A percentile compares a stretch with the other conserved stretches of the same genome.
phyloP scores from a whole-genome alignment of 2,888 invertebrate species.

The Lasioglossum pauxillum region DNA sequence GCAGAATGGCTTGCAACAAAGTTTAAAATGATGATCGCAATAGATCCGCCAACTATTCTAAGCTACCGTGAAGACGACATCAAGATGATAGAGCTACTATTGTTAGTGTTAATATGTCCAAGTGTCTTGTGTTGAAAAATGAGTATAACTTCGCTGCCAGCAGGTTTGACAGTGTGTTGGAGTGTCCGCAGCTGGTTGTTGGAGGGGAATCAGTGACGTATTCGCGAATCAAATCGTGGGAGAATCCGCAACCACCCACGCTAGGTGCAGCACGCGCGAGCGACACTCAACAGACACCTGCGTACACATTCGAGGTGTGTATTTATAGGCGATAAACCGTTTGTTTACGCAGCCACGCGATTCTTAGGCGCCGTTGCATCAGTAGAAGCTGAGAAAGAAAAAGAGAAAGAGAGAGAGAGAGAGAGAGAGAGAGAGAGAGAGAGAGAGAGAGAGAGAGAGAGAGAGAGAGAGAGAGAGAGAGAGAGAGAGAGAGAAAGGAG shows the following conservation, averaged over 20 bases:
- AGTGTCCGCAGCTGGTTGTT: background rate
- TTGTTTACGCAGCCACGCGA: conserved; percentile 69
- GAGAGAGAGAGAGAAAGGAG: background rate
- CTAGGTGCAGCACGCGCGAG: conserved; percentile 1
- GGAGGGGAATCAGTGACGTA: background rate
- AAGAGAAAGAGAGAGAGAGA: background rate
- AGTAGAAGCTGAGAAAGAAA: background rate
- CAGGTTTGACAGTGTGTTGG: background rate
- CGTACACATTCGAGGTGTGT: conserved; percentile 42
- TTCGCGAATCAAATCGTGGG: background rate
- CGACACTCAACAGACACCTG: conserved; percentile 46
- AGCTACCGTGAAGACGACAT: background rate
- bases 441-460: background rate
- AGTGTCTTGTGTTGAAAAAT: background rate
- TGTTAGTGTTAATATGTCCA: background rate
- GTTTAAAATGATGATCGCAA: background rate
- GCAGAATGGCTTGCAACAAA: background rate
- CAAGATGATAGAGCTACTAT: background rate
- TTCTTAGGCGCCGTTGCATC: conserved; percentile 40
- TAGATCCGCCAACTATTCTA: background rate
- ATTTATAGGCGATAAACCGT: conserved; percentile 72
- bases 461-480: conserved; percentile 1
- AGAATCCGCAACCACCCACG: conserved; percentile 22
- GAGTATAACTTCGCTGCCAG: background rate
- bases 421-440: conserved; percentile 7